Base-by-base conservation (phyloP, 2,797 vertebrate genomes). In the Eospalax fontanierii region DNA sequence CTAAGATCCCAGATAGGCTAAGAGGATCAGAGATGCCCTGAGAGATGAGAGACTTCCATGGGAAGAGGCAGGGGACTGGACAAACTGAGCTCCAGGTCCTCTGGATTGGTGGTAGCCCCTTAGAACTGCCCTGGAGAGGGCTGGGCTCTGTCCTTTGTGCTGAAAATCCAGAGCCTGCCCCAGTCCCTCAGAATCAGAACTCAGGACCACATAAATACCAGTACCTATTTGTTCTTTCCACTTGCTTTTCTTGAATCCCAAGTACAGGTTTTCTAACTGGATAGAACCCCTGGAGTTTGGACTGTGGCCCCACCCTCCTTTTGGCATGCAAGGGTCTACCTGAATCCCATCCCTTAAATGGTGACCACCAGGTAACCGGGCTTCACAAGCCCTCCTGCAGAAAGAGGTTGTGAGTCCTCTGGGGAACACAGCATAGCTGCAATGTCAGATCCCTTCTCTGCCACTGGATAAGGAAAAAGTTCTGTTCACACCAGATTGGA, bases 141-240 rank as follows among this genome's bases (percentile, higher is more conserved):
- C 0, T 43, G 33, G 35, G 57, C 65, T 91, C 92, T 92, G 86
- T 92, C 86, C 94, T 50, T 80, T 93, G 91, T 94, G 68, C 86
- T 96, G 82, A 93, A 92, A 21, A 9, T 2, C 46, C 74, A 6
- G n/a, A 0, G 4, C 30, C 15, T 35, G 19, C 61, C 46, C 28
- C 59, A 66, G 43, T 46, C 0, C 8, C 40, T 80, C 33, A 65
- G 35, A 65, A 19, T 28, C 59, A 74, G 59, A 54, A 50, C 12
- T 59, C 12, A 14, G 78, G 68, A 2, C 43, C 73, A 75, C 24
- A 75, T 38, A 24, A 30, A 21, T 4, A 6, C 16, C 65, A 19
- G 50, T 54, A 54, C 50, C 50, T 54, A 2, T 54, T 6, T 0
- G 38, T 3, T 57, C 7, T 12, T 54, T 30, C 66, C 24, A 30